phyloP scores from a whole-genome alignment of 1,140 invertebrate genomes.

The Drosophila kurseongensis region DNA sequence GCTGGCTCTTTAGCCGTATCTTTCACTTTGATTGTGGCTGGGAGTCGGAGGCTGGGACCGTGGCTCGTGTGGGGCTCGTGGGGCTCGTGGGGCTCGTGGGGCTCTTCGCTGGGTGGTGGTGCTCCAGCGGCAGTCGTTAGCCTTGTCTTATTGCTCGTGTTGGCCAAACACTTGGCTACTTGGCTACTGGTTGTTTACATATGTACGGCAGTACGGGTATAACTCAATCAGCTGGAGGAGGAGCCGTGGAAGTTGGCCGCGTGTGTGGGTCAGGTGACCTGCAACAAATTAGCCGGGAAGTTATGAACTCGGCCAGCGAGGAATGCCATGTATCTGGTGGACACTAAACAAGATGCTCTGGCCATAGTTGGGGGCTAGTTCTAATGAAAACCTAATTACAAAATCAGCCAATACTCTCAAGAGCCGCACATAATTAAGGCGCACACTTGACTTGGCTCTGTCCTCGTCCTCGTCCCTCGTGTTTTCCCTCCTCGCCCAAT shows the following conservation, averaged over 20 bases:
- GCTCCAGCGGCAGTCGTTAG: slow-evolving; percentile 25
- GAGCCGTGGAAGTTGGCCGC: neutral
- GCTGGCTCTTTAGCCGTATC: slow-evolving; percentile 76
- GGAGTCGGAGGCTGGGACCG: slow-evolving; percentile 10
- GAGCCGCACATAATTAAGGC: slow-evolving; percentile 80
- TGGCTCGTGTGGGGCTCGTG: slow-evolving; percentile 51
- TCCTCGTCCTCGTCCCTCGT: slow-evolving; percentile 1
- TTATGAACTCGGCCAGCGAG: slow-evolving; percentile 32
- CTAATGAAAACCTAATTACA: slow-evolving; percentile 83
- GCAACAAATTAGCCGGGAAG: slow-evolving; percentile 48
- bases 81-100: slow-evolving; percentile 54
- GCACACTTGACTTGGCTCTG: slow-evolving; percentile 63
- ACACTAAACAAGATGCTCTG: slow-evolving; percentile 12
- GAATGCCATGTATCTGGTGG: slow-evolving; percentile 36
- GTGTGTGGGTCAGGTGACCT: slow-evolving; percentile 62
- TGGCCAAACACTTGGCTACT: slow-evolving; percentile 70
- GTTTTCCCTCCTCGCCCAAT: slow-evolving; percentile 5
- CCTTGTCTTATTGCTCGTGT: slow-evolving; percentile 39
- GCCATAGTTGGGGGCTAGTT: slow-evolving; percentile 72
- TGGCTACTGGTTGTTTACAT: slow-evolving; percentile 82
- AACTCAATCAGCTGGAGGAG: slow-evolving; percentile 66
- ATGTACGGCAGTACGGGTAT: slow-evolving; percentile 56
- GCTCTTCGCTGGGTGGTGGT: slow-evolving; percentile 48
- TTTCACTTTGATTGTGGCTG: slow-evolving; percentile 78
- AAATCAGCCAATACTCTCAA: slow-evolving; percentile 82